A percentile compares a stretch with the other conserved stretches of the same genome.
Evolutionary conservation across 1,140 invertebrate species (phyloP).

Genomic region (Streblospio benedicti): DNA sequence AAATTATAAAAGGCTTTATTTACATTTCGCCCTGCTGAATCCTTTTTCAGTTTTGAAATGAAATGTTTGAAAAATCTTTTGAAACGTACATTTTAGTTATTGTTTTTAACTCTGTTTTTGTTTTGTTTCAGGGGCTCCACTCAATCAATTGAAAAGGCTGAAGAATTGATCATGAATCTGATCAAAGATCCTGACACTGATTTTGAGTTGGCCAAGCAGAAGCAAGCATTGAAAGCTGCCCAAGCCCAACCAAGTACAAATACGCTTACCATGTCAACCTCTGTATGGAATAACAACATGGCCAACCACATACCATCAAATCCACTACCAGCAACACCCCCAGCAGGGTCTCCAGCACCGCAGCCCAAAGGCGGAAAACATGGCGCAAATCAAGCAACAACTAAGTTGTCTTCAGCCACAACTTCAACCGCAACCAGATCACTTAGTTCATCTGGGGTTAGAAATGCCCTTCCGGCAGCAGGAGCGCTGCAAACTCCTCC

Average conservation of each 20-base stretch:
- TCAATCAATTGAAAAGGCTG: conserved; percentile 82
- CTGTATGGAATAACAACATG: conserved; percentile 11
- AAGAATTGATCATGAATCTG: conserved; percentile 71
- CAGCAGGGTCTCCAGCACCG: background rate
- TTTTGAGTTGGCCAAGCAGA: conserved; percentile 71
- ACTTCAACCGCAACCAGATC: background rate
- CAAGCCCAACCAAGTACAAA: conserved; percentile 6
- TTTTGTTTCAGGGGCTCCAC: conserved; percentile 62
- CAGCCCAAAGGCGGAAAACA: background rate
- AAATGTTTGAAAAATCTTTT: too few species aligned
- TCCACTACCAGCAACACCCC: background rate
- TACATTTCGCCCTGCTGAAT: too few species aligned
- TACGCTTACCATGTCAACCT: conserved; percentile 4
- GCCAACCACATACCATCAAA: background rate
- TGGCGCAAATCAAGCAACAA: background rate
- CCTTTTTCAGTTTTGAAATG: too few species aligned
- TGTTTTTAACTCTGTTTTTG: too few species aligned
- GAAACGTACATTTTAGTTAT: too few species aligned
- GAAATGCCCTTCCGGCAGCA: conserved; percentile 7
- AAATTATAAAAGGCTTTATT: too few species aligned
- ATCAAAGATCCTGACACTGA: conserved; percentile 90
- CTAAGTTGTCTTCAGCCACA: background rate
- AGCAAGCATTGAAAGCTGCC: conserved; percentile 45
- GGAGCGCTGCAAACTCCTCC: too few species aligned
- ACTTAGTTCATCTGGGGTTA: background rate